Evolutionary conservation across 2,888 invertebrate genomes (phyloP), one percentile per base, ranked within the genome.

Genomic region (Drosophila niveifrons): DNA sequence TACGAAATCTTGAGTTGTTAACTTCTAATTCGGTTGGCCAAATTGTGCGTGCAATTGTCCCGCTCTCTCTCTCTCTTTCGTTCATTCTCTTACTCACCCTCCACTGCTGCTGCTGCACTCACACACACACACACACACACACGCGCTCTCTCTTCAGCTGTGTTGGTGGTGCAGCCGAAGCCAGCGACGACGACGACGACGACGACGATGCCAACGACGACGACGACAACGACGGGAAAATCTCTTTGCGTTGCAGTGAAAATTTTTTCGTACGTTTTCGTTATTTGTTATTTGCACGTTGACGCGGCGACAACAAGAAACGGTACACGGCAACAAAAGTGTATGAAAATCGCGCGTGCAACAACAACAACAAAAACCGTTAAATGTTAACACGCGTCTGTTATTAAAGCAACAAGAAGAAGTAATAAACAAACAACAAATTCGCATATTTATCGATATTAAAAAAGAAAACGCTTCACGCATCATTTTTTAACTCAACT

Each of bases 281-380:
- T 90, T 90, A 90, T 91, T 90, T 91, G 91, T 90, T 90, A 89
- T 90, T 90, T 82, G 91, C 90, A 91, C 89, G 91, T 88, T 91
- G 91, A 90, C 91, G 90, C 82, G 82, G 84, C 90, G 90, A 89
- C 82, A 88, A 83, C 82, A 81, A 82, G 86, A 73, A 82, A 81
- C 88, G 90, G 66, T 67, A 74, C 66, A 72, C 76, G 76, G 80
- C 8, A 50, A 64, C 59, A 64, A 75, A 75, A 15, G 80, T 75
- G 80, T 65, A 52, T 52, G 66, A 57, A 44, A 77, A 59, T 61
- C 74, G 65, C 81, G 78, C 78, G 78, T 78, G 68, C 75, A 82
- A 71, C 71, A 66, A 58, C 53, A 74, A 71, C 64, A 72, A 64
- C 52, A 67, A 44, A 44, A 72, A 65, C 55, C 79, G 74, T 78